Evolutionary conservation across 64 coral and sea anemone species (phyloP), one percentile per base, ranked within the genome.

Genomic region (Cladopsammia gracilis): DNA sequence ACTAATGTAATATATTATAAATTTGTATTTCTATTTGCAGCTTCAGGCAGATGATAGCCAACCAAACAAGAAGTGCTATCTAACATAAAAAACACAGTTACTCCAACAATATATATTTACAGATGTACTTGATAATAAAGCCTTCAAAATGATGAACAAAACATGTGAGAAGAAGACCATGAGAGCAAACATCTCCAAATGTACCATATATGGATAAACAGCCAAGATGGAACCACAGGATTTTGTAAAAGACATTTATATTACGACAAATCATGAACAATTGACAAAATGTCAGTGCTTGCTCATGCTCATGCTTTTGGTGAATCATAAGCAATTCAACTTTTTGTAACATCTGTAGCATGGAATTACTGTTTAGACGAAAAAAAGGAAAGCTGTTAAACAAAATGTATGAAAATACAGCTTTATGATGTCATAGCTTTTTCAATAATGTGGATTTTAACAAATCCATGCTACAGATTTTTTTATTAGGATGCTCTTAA

Each of bases 1-100:
- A n/a, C n/a, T 26, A 25, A 70, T 10, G 23, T 24, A n/a, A n/a
- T n/a, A 34, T 34, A 34, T 34, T 34, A 48, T 14, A 5, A 48
- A 48, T 75, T 10, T 19, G 1, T 49, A 48, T 75, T 45, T 75
- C 34, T 19, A 50, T 50, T 6, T 75, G 20, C 26, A 75, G 72
- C 12, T 75, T 75, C 46, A 16, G 45, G 47, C 46, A 75, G 72
- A 75, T 49, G 6, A 75, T 49, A 7, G 72, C 18, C 46, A 72
- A 72, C 46, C 44, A 75, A 75, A 75, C 72, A 19, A 75, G 72
- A 45, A 19, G 48, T 19, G 70, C 70, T 14, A 75, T 75, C 72
- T 75, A 75, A 75, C 72, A 75, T 75, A 48, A 13, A 18, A 75
- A 49, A 16, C 16, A 75, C 2, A 48, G 45, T 49, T 23, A 25